These are phyloP conservation scores for Manacus vitellinus DNA, from an alignment of 2,113 vertebrate species.

Conservation along the genomic window DNA sequence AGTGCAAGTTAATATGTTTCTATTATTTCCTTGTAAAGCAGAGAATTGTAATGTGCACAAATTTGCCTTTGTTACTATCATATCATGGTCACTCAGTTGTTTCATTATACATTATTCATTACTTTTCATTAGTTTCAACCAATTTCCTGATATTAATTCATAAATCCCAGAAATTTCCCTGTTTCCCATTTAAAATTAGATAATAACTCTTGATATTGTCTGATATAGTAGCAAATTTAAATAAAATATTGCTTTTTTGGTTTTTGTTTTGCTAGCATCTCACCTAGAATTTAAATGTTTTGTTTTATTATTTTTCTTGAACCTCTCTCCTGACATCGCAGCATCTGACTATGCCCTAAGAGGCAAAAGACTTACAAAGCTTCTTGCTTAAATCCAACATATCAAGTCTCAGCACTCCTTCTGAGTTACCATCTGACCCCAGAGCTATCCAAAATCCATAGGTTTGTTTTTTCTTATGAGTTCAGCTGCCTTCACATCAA, in stretches of 20 bases:
- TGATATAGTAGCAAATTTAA: conserved; percentile 2
- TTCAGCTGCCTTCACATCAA: not conserved
- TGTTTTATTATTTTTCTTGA: not conserved
- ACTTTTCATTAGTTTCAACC: conserved; percentile 43
- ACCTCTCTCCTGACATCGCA: not conserved
- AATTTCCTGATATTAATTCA: conserved; percentile 54
- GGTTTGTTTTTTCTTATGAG: conserved; percentile 14
- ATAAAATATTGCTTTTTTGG: not conserved
- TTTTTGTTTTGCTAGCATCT: not conserved
- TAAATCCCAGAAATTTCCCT: conserved; percentile 15
- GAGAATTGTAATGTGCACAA: not conserved
- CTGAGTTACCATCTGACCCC: not conserved
- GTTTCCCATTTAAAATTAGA: conserved; percentile 27
- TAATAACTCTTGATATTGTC: not conserved
- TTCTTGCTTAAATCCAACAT: not conserved
- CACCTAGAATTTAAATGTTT: not conserved
- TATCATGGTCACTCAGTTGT: conserved; percentile 1
- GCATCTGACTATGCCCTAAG: not conserved
- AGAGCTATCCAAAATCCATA: not conserved
- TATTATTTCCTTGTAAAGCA: not conserved
- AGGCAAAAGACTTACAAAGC: not conserved
- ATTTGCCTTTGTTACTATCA: not conserved
- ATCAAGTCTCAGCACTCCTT: not conserved
- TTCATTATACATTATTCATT: conserved; percentile 55
- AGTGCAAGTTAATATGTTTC: not conserved